phyloP scores from a whole-genome alignment of 1,140 invertebrate genomes.

The Cherax destructor region DNA sequence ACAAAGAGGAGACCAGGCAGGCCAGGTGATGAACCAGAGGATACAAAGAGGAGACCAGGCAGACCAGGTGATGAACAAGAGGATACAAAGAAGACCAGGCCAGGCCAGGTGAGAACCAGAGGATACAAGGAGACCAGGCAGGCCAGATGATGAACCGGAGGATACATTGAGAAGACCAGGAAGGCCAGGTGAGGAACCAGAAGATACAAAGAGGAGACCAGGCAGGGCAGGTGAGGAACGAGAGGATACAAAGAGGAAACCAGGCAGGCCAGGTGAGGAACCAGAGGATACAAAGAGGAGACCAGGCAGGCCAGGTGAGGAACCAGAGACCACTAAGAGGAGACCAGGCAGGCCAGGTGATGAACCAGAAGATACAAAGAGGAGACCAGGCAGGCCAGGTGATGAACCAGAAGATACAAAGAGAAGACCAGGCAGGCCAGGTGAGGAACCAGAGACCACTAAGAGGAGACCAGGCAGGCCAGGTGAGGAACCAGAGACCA shows the following conservation, averaged over 20 bases:
- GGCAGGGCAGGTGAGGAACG: slow-evolving; percentile 21
- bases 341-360: slow-evolving; percentile 1
- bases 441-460: background rate
- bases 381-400: background rate
- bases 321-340: background rate
- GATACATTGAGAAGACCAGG: background rate
- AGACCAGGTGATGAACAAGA: slow-evolving; percentile 37
- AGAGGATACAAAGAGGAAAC: background rate
- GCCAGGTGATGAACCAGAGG: slow-evolving; percentile 30
- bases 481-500: slow-evolving; percentile 11
- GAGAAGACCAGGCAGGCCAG: background rate
- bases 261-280: slow-evolving; percentile 9
- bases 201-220: background rate
- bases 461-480: background rate
- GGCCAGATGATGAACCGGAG: slow-evolving; percentile 19
- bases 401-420: background rate
- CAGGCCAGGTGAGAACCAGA: slow-evolving; percentile 31
- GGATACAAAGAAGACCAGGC: background rate
- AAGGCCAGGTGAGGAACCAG: slow-evolving; percentile 22
- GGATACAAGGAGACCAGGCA: background rate
- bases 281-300: background rate
- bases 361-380: background rate
- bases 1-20: background rate
- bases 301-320: background rate
- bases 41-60: background rate